phyloP scores from a whole-genome alignment of 2,113 vertebrate genomes.

The Myrmecobius fasciatus region DNA sequence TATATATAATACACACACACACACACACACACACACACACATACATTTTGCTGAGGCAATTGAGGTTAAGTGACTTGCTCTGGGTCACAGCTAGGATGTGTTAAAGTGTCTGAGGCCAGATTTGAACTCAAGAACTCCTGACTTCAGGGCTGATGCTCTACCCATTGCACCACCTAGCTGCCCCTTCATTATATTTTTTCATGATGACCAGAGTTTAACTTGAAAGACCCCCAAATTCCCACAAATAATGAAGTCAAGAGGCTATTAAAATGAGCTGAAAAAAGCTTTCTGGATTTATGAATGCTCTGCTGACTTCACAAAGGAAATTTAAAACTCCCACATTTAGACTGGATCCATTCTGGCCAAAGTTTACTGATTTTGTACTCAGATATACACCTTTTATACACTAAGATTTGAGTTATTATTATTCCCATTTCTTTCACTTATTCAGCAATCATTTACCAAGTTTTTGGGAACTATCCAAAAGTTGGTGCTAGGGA shows the following conservation, averaged over 20 bases:
- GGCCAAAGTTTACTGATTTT: not conserved
- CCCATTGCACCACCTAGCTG: too few species aligned
- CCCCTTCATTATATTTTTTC: not conserved
- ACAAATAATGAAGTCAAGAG: slow-evolving; percentile 59
- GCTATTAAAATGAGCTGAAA: slow-evolving; percentile 36
- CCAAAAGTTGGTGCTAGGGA: not conserved
- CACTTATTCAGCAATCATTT: not conserved
- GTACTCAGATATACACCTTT: not conserved
- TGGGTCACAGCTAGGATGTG: too few species aligned
- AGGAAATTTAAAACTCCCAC: not conserved
- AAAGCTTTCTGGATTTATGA: slow-evolving; percentile 50
- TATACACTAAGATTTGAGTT: not conserved
- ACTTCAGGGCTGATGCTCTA: too few species aligned
- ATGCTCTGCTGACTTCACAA: slow-evolving; percentile 14
- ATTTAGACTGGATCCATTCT: slow-evolving; percentile 19
- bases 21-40: not conserved
- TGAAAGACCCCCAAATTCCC: slow-evolving; percentile 30
- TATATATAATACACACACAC: not conserved
- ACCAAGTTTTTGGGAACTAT: not conserved
- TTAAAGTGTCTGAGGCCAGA: too few species aligned
- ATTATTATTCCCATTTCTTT: not conserved
- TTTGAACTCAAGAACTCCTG: too few species aligned
- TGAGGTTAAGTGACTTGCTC: too few species aligned
- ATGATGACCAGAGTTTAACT: slow-evolving; percentile 38
- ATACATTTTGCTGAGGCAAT: too few species aligned